Conservation (phyloP, 2,113 vertebrate species). For the Phodopus roborovskii region DNA sequence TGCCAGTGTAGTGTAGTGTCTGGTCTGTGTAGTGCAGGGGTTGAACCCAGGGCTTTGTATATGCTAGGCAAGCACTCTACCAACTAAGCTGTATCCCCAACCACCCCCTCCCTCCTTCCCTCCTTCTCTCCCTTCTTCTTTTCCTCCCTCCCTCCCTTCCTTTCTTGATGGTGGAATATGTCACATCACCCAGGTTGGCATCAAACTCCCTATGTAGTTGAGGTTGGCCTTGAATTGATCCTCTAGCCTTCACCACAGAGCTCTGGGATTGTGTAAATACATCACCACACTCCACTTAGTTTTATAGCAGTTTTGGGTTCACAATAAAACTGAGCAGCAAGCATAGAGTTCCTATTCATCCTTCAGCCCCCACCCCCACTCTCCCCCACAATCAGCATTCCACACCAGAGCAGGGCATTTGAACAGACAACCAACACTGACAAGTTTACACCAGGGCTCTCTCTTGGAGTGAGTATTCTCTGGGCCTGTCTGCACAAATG, state of each 20-base stretch:
- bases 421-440: not conserved
- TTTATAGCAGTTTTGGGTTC: not conserved
- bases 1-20: no score
- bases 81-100: not conserved
- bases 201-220: not conserved
- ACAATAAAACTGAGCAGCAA: not conserved
- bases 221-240: not conserved
- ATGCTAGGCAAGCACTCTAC: not conserved
- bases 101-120: not conserved
- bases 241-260: not conserved
- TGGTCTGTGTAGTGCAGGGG: not conserved
- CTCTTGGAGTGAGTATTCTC: not conserved
- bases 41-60: not conserved
- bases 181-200: not conserved
- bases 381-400: not conserved
- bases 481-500: not conserved
- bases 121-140: no score
- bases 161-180: not conserved
- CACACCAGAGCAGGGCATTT: no score
- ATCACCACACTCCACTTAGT: not conserved
- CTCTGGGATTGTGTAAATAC: not conserved
- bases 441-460: not conserved
- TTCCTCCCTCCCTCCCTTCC: not conserved
- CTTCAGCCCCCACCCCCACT: not conserved
- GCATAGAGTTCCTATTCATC: not conserved